Evolutionary conservation across 1,140 invertebrate genomes (phyloP), one percentile per base, ranked within the genome.

Genomic region (Acyrthosiphon pisum): DNA sequence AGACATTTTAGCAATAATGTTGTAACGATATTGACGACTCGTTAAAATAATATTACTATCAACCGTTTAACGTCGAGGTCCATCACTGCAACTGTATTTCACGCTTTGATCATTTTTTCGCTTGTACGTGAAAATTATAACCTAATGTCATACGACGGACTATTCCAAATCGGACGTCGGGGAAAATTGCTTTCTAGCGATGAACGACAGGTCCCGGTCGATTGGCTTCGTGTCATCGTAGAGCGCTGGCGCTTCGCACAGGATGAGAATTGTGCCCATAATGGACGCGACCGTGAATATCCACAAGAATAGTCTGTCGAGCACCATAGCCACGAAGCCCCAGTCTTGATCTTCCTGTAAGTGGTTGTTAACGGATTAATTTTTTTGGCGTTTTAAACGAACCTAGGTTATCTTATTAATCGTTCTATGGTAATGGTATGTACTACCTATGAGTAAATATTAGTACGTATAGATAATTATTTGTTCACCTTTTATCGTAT

Each of bases 281-380:
- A 99, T 97, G 30, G 98, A 98, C 6, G 98, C 97, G 94, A 98
- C 98, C 88, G 97, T 97, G 95, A 99, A 99, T 41, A 99, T 97
- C 97, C 98, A 99, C 1, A 99, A 96, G 95, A 99, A 99, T 2
- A 99, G 96, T 41, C 99, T 96, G 95, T 99, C 99, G 93, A 99
- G 96, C 1, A 99, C 99, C 98, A 99, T 99, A 35, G 99, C 99
- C 9, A 99, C 99, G 95, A 99, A 99, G 90, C 99, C 99, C 99
- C 99, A 99, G 95, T 99, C 99, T 96, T 99, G 98, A 96, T 99
- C 98, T 95, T 99, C 98, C 98, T 99, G 95, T 94, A n/a, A n/a
- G 14, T n/a, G 0, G 14, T 1, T n/a, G 11, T 41, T 41, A 41
- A n/a, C 0, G 14, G n/a, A 18, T 76, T 76, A n/a, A 18, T 76